Evolutionary conservation across 2,113 vertebrate species (phyloP).

Genomic region (Neolamprologus fasciatus): DNA sequence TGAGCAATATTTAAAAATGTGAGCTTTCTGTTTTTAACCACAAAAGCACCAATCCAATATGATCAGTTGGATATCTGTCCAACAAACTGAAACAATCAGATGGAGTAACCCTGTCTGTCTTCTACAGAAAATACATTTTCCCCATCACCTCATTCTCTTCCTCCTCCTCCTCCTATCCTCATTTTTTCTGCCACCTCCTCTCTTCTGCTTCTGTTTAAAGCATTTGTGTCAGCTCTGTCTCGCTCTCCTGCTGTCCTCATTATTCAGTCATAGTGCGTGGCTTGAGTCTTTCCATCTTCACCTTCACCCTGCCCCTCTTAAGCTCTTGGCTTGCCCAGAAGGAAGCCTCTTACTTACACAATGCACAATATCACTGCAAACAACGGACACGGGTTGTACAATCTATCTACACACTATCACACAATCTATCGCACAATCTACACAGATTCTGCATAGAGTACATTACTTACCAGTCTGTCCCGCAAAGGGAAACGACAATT

Average conservation of each 20-base stretch:
- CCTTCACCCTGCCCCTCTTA: background rate
- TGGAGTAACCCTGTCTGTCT: background rate
- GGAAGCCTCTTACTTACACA: background rate
- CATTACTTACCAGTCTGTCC: background rate
- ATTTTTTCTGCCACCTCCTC: conserved; percentile 5
- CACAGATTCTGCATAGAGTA: background rate
- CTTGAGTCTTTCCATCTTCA: conserved; percentile 13
- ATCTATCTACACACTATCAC: too few species aligned
- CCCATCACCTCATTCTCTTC: background rate
- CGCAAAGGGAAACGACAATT: background rate
- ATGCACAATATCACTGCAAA: background rate
- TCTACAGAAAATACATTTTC: background rate
- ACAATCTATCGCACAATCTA: background rate
- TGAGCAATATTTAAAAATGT: background rate
- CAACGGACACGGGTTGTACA: background rate
- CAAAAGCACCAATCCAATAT: background rate
- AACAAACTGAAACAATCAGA: background rate
- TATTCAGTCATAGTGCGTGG: conserved; percentile 5
- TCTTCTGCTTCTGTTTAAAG: conserved; percentile 24
- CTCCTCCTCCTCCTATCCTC: background rate
- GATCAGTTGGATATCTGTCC: background rate
- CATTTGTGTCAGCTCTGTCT: conserved; percentile 51
- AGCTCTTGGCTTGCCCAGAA: background rate
- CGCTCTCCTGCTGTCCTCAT: conserved; percentile 34
- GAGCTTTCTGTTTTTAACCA: background rate